A percentile compares a stretch with the other conserved stretches of the same genome.
Conservation (phyloP, 2,888 invertebrate species). For the Drosophila vallismaia region DNA sequence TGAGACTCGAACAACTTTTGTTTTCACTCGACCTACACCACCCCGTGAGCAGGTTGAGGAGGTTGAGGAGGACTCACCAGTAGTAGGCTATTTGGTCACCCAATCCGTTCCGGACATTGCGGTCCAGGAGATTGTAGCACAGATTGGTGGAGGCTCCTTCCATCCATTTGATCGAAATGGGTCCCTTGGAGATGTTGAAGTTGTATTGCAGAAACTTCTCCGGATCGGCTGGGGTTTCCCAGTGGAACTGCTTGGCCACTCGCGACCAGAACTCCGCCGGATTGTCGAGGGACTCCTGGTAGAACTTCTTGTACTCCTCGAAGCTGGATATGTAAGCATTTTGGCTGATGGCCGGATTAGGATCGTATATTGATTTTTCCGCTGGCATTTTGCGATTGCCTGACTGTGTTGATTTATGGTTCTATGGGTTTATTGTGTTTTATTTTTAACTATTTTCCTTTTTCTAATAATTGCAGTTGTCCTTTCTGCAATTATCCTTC, state of each 20-base stretch:
- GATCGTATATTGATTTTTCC: conserved; percentile 86
- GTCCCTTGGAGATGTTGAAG: conserved; percentile 94
- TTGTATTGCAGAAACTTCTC: conserved; percentile 94
- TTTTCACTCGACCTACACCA: conserved; percentile 60
- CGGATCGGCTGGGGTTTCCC: conserved; percentile 91
- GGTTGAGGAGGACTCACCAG: conserved; percentile 88
- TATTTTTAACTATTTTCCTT: conserved; percentile 1
- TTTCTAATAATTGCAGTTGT: conserved; percentile 19
- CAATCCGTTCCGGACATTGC: conserved; percentile 93
- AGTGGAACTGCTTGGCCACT: conserved; percentile 96
- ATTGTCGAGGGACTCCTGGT: conserved; percentile 93
- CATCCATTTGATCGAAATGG: conserved; percentile 97
- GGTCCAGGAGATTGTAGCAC: conserved; percentile 97
- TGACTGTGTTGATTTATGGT: conserved; percentile 7
- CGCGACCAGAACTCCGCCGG: conserved; percentile 97
- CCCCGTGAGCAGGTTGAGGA: conserved; percentile 7
- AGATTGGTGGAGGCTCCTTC: conserved; percentile 97
- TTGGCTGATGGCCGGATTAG: conserved; percentile 85
- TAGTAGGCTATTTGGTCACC: conserved; percentile 97
- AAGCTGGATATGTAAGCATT: conserved; percentile 88
- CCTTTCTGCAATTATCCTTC: conserved; percentile 61
- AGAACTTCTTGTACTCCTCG: conserved; percentile 92
- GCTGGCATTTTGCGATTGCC: conserved; percentile 84
- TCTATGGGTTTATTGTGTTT: neutral
- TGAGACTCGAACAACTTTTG: conserved; percentile 52